phyloP scores from a whole-genome alignment of 2,113 vertebrate genomes.

The Hemichromis elongatus region DNA sequence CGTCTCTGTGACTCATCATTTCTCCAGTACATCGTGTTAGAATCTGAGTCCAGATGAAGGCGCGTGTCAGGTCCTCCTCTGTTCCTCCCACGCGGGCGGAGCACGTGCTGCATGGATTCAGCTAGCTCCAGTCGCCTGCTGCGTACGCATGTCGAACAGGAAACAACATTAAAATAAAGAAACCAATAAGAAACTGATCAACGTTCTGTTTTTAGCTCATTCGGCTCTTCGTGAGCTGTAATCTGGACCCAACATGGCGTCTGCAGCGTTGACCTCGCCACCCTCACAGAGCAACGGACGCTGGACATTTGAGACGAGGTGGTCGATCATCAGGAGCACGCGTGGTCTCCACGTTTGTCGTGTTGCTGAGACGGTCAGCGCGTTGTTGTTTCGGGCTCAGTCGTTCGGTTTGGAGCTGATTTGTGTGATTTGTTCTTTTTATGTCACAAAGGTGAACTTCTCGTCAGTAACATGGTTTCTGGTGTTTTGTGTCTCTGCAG shows the following conservation, averaged over 20 bases:
- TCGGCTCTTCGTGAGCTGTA: fast-evolving
- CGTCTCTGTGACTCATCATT: neutral
- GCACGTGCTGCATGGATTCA: fast-evolving
- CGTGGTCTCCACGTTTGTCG: neutral
- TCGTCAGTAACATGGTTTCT: fast-evolving
- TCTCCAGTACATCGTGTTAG: fast-evolving
- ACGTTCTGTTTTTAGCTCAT: neutral
- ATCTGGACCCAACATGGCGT: neutral
- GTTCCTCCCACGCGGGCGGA: fast-evolving
- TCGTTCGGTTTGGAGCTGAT: neutral
- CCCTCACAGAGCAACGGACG: neutral
- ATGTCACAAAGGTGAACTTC: fast-evolving
- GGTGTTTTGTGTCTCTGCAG: neutral
- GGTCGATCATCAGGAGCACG: fast-evolving
- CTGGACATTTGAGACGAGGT: neutral
- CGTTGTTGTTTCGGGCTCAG: fast-evolving
- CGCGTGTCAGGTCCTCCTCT: fast-evolving
- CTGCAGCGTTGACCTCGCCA: neutral
- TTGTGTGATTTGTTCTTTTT: neutral
- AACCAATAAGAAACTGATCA: neutral
- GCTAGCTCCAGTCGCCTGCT: neutral
- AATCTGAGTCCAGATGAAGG: neutral
- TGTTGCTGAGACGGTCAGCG: fast-evolving
- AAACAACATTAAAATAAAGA: neutral
- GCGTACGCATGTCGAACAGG: fast-evolving